Base-by-base conservation (phyloP, 1,140 invertebrate genomes). In the Aphaenogaster floridana region DNA sequence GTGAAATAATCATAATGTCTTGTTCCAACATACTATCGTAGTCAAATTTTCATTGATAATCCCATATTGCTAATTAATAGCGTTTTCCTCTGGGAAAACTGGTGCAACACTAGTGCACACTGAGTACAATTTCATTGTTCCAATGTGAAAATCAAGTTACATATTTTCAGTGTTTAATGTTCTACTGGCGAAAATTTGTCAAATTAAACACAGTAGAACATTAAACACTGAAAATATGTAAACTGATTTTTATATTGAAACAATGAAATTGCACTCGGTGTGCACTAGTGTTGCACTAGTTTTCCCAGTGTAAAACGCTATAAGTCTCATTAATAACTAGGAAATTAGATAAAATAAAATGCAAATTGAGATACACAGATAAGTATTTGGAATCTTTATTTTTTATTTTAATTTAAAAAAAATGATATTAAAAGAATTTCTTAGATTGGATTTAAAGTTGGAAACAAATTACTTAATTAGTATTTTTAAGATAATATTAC, bases 1-100 rank as follows among this genome's bases (percentile, higher is more conserved):
- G 52, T n/a, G 4, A 69, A 54, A 81, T 71, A 48, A n/a, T 48
- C 3, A n/a, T 34, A 42, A 21, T 28, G 28, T 28, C 28, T 28
- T 28, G 28, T 13, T 39, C 5, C 21, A 5, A 39, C 39, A 42
- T 52, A 1, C 11, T 78, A 48, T 2, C 2, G 5, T 57, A 5
- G 5, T n/a, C 34, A 48, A 79, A 79, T 66, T 66, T 64, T 76
- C 2, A 76, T 42, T 11, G 11, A 78, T 64, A 11, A 48, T 78
- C 1, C 0, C 8, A 48, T 39, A 48, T 66, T 66, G 7, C 0
- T 34, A 79, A 64, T 34, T 79, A 63, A 28, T 28, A 28, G 28
- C 28, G 28, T 28, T 28, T 28, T 28, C 0, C 28, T 1, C 28
- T 28, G 28, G 28, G 28, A 28, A 28, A 28, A 28, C 0, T 28